Conservation (phyloP, 2,888 invertebrate species). For the Tachystola acroxantha region DNA sequence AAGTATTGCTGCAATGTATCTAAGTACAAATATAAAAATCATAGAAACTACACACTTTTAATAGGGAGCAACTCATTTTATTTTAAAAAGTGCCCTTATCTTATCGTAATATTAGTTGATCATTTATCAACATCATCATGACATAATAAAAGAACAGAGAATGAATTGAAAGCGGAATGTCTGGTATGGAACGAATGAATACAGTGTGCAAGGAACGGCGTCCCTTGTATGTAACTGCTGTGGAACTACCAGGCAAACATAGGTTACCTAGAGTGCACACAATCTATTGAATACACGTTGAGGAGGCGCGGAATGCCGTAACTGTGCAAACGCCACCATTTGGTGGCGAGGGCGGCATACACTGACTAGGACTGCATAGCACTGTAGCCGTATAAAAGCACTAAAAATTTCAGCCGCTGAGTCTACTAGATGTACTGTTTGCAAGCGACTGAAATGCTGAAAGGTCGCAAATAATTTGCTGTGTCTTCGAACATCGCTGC, state of each 20-base stretch:
- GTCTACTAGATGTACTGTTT: not conserved
- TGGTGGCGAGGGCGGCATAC: constrained; percentile 25
- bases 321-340: constrained; percentile 16
- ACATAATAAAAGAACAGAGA: no score
- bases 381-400: not conserved
- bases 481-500: not conserved
- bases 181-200: constrained; percentile 22
- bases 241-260: constrained; percentile 49
- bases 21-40: no score
- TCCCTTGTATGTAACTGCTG: constrained; percentile 55
- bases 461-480: not conserved
- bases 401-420: not conserved
- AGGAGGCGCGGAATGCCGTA: constrained; percentile 5
- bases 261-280: not conserved
- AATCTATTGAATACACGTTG: not conserved
- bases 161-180: not conserved
- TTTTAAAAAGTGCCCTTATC: no score
- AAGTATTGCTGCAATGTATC: no score
- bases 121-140: no score
- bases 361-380: constrained; percentile 19
- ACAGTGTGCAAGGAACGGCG: constrained; percentile 36
- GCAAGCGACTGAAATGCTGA: constrained; percentile 11
- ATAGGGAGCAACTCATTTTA: no score
- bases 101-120: no score
- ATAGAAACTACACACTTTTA: no score